Evolutionary conservation across 2,113 vertebrate genomes (phyloP), one percentile per base, ranked within the genome.

Genomic region (Mobula birostris): DNA sequence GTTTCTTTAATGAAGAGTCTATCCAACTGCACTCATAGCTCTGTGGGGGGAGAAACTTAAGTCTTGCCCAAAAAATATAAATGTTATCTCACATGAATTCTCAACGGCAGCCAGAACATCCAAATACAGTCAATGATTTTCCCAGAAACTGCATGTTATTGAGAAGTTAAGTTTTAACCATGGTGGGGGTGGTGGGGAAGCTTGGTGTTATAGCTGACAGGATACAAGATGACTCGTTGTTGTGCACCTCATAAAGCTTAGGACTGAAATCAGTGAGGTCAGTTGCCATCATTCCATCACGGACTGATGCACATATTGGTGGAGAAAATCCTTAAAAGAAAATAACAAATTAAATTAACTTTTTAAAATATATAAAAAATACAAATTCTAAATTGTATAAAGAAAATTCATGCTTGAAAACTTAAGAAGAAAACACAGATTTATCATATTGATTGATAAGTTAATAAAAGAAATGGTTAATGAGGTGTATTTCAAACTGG

Each of bases 81-180:
- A 87, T 58, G 58, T 87, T 63, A 87, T n/a, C 24, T n/a, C 83
- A 58, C 58, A n/a, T 87, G 29, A 88, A 88, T 88, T 88, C 61
- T n/a, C 61, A 88, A 66, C 32, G 29, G 29, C 61, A 88, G 85
- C 29, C 36, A 29, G 61, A 88, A 1, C 61, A 66, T 66, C 14
- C 15, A 6, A 66, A 32, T 66, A 66, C 85, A 66, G 61, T 32
- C 29, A 88, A 63, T 12, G 29, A 32, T 32, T 85, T 88, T 29
- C 29, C 29, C 11, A 88, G 85, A 61, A 88, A 32, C 61, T 32
- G 40, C 0, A 5, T 82, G 17, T 19, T 82, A 82, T 32, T 79
- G 29, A 66, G 61, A 88, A 88, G 61, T 27, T 83, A 56, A 79
- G n/a, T n/a, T 88, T 66, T 66, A 88, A 32, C 85, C 29, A 17